Evolutionary conservation across 2,797 vertebrate genomes (phyloP), one percentile per base, ranked within the genome.

Genomic region (Gallinago nigripennis): DNA sequence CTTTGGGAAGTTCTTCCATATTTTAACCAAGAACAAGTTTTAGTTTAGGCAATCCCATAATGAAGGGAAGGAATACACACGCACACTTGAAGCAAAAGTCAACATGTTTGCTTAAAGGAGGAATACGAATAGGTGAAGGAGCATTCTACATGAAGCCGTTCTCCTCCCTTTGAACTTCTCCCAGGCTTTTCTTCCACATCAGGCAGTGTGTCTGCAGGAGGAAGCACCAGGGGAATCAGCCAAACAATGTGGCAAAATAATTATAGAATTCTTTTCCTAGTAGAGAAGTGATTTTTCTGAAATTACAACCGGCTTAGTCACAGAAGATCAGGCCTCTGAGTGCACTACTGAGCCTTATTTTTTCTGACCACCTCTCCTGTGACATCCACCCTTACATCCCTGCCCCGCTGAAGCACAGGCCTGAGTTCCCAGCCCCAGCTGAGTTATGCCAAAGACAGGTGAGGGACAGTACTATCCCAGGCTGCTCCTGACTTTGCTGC

Each of bases 371-470:
- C 7, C 6, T 61, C 41, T 80, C 19, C 33, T 18, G 19, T 2
- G 25, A 28, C 5, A 4, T 63, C 9, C 8, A 28, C 1, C 2
- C 3, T 4, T 7, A 1, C 2, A 1, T 0, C 16, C 7, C 19
- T 50, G 13, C 5, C 3, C 4, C 31, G 6, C 21, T 35, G 18
- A n/a, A 53, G 6, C 30, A 65, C 54, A 48, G 31, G 7, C 11
- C 10, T 41, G 82, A 79, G 12, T 1, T 7, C 21, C 5, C 19
- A 51, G 20, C 10, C 15, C 16, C n/a, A 82, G 21, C 8, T 37
- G 13, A 80, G 12, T 2, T 43, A 19, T 51, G 20, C 4, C 0
- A 0, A 1, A 14, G 28, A 3, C 43, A 73, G 2, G 12, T 9
- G 25, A 2, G 1, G 8, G 4, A 3, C n/a, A 56, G 4, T 10